These are phyloP conservation scores for Ectemnius continuus DNA, from an alignment of 2,888 invertebrate genomes.

Conservation along the genomic window DNA sequence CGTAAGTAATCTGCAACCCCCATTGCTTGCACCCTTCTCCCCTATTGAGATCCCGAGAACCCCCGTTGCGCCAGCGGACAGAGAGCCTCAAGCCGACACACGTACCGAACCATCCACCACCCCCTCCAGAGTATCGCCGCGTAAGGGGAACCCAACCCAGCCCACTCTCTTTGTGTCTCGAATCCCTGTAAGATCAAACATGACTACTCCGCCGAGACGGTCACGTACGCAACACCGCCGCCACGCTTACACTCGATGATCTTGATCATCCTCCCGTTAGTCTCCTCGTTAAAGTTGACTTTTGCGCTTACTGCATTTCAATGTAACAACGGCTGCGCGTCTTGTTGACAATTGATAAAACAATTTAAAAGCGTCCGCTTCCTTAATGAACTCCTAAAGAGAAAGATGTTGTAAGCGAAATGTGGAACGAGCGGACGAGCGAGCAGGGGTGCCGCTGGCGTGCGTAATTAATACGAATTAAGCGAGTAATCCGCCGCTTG, in stretches of 20 bases:
- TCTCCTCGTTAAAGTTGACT: too few relatives aligned
- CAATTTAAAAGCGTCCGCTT: not conserved
- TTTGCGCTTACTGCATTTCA: too few relatives aligned
- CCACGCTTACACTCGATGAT: not conserved
- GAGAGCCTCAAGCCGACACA: too few relatives aligned
- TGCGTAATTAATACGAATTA: not conserved
- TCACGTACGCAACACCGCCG: not conserved
- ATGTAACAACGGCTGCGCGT: too few relatives aligned
- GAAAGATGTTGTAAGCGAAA: too few relatives aligned
- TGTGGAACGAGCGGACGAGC: too few relatives aligned
- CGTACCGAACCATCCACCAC: too few relatives aligned
- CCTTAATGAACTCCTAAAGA: not conserved
- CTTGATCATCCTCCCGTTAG: too few relatives aligned
- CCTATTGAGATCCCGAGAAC: not conserved
- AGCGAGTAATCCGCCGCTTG: not conserved
- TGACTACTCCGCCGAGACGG: not conserved
- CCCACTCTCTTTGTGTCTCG: slow-evolving; percentile 7
- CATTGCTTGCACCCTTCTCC: too few relatives aligned
- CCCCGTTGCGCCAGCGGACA: not conserved
- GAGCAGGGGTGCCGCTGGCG: not conserved
- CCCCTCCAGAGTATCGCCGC: too few relatives aligned
- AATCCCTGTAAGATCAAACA: slow-evolving; percentile 3
- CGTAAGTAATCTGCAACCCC: slow-evolving; percentile 3
- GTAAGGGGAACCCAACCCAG: too few relatives aligned
- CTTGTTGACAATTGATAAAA: too few relatives aligned